Percentiles rank a stretch among this genome's conserved stretches.
Conservation (phyloP, 1,140 invertebrate species). For the Trigoniulus corallinus region DNA sequence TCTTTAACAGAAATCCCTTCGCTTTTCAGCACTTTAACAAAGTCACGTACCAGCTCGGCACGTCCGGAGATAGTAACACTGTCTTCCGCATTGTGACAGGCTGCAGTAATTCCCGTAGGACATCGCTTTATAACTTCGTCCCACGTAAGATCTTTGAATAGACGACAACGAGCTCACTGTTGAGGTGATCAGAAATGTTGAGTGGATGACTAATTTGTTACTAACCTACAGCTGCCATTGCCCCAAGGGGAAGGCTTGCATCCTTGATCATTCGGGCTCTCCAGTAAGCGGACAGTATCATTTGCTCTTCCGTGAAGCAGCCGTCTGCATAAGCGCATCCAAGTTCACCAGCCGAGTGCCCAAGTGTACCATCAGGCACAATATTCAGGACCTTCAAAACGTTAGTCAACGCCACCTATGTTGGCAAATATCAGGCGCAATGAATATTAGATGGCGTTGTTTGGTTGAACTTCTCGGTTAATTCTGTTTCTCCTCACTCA, state of each 20-base stretch:
- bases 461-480: no score
- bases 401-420: conserved; percentile 74
- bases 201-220: conserved; percentile 1
- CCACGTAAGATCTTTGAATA: conserved; percentile 56
- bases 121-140: conserved; percentile 56
- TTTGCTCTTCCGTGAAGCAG: conserved; percentile 78
- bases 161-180: no score
- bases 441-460: no score
- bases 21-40: conserved; percentile 53
- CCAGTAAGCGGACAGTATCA: conserved; percentile 79
- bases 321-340: conserved; percentile 96
- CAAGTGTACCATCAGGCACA: conserved; percentile 79
- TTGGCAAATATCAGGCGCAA: not conserved
- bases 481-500: no score
- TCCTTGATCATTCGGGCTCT: conserved; percentile 72
- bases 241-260: conserved; percentile 47
- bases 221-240: conserved; percentile 61
- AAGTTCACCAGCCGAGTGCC: conserved; percentile 87
- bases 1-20: conserved; percentile 72
- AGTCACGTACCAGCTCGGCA: conserved; percentile 43
- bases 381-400: conserved; percentile 57
- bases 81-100: conserved; percentile 84
- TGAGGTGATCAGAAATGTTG: not conserved
- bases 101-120: conserved; percentile 57
- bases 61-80: conserved; percentile 88